Base-by-base conservation (phyloP, 1,140 invertebrate genomes). In the Brevipalpus yothersi region DNA sequence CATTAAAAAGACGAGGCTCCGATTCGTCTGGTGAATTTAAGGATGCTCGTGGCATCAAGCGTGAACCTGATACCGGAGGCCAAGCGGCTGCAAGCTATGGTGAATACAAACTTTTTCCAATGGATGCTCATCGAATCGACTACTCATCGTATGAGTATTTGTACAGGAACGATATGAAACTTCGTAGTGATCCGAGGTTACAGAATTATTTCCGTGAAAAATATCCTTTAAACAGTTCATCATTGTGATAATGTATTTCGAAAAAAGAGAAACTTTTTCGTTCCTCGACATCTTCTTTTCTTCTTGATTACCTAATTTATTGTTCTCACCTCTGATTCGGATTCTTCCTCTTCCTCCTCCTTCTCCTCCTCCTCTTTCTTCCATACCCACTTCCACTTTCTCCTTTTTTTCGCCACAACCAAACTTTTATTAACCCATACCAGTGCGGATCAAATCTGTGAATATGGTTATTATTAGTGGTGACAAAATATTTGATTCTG, bases 181-280 rank as follows among this genome's bases (percentile, higher is more conserved):
- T 65, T 7, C 60, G 62, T 8, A 64, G 63, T 53, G 65, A 66
- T 64, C 65, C 65, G 15, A 61, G 65, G 12, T 51, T 66, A 41
- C 57, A 62, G 15, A 65, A 63, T 53, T 31, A 31, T 31, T 64
- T 58, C 41, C 60, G 63, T 58, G 21, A 51, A 17, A 51, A 51
- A 17, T 19, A 51, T 51, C 12, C 43, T 12, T 45, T 45, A 45
- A 45, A 45, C 12, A 17, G n/a, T 45, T 45, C 31, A 31, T 31
- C 31, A 31, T 31, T 31, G 31, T 31, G 31, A 45, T 45, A 45
- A 45, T 45, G 12, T 17, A 45, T 45, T 45, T 15, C 12, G 43
- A 15, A 15, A 17, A 45, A 15, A 15, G n/a, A 17, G 12, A 15
- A 45, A 45, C n/a, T 45, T 45, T 17, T 45, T 45, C 8, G 12